These are phyloP conservation scores for Euphydryas editha DNA, from an alignment of 2,888 invertebrate species.

Conservation along the genomic window DNA sequence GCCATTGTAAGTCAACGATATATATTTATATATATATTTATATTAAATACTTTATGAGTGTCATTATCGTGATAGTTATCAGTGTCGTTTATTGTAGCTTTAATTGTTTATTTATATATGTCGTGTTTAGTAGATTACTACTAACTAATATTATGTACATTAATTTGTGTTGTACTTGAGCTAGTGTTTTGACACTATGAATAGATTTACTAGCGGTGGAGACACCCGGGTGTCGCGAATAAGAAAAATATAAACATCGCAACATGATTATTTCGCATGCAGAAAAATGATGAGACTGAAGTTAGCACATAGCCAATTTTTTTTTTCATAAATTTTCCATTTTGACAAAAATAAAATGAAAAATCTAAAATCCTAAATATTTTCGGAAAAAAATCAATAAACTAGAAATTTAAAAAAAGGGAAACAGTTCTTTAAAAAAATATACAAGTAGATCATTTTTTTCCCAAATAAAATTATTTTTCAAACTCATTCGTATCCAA, in stretches of 20 bases:
- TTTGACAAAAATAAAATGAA: too few relatives aligned
- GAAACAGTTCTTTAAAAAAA: too few relatives aligned
- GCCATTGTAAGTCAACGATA: slow-evolving; percentile 30
- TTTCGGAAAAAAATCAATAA: too few relatives aligned
- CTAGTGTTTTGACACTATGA: slow-evolving; percentile 14
- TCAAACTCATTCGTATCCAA: too few relatives aligned
- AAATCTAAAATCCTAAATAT: too few relatives aligned
- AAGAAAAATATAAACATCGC: background rate
- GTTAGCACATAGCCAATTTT: too few relatives aligned
- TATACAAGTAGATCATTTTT: too few relatives aligned
- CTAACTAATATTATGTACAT: background rate
- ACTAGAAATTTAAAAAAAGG: too few relatives aligned
- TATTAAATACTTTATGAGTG: background rate
- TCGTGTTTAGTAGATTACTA: slow-evolving; percentile 12
- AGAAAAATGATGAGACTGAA: too few relatives aligned
- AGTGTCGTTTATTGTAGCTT: background rate
- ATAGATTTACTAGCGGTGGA: slow-evolving; percentile 22
- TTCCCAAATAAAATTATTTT: too few relatives aligned
- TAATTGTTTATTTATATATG: slow-evolving; percentile 5
- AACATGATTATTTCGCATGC: slow-evolving; percentile 9
- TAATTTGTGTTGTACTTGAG: too few relatives aligned
- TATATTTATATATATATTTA: background rate
- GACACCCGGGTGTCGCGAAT: slow-evolving; percentile 6
- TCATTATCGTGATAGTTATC: background rate
- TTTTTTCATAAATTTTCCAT: too few relatives aligned